Percentiles rank a stretch among this genome's conserved stretches.
Conservation (phyloP, 2,888 invertebrate genomes). For the Hybos culiciformis region DNA sequence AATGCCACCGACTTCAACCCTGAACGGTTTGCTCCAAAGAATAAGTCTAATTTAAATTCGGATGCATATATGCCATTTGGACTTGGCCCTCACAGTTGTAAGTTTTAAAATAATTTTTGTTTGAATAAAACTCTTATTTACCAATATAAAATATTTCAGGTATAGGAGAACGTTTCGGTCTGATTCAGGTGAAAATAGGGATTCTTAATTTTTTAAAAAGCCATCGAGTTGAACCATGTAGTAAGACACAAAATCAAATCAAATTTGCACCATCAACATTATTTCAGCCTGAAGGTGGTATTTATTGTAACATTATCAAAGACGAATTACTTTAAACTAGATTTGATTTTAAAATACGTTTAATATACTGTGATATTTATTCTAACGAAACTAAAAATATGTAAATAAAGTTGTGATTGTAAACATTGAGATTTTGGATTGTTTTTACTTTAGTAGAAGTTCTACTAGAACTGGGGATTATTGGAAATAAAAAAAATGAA, state of each 20-base stretch:
- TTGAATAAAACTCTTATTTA: too few species aligned
- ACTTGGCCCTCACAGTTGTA: slow-evolving; percentile 33
- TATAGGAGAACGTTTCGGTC: slow-evolving; percentile 34
- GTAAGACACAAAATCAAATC: slow-evolving; percentile 23
- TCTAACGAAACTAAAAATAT: background rate
- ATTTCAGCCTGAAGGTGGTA: slow-evolving; percentile 28
- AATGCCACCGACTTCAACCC: slow-evolving; percentile 31
- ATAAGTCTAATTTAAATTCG: slow-evolving; percentile 25
- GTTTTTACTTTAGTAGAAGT: too few species aligned
- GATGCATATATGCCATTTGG: slow-evolving; percentile 35
- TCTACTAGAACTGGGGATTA: too few species aligned
- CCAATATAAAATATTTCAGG: too few species aligned
- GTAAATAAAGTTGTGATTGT: background rate
- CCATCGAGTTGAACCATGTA: slow-evolving; percentile 25
- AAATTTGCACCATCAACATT: slow-evolving; percentile 28
- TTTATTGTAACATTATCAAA: slow-evolving; percentile 22
- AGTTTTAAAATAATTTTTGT: too few species aligned
- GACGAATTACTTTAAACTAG: background rate
- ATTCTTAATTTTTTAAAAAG: slow-evolving; percentile 29
- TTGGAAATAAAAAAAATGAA: too few species aligned
- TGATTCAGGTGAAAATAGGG: slow-evolving; percentile 32
- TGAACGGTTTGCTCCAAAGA: slow-evolving; percentile 30
- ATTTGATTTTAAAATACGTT: too few species aligned
- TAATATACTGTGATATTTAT: too few species aligned
- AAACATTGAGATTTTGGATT: background rate